Percentiles rank a stretch among this genome's conserved stretches.
Conservation (phyloP, 1,140 invertebrate species). For the Babylonia areolata region DNA sequence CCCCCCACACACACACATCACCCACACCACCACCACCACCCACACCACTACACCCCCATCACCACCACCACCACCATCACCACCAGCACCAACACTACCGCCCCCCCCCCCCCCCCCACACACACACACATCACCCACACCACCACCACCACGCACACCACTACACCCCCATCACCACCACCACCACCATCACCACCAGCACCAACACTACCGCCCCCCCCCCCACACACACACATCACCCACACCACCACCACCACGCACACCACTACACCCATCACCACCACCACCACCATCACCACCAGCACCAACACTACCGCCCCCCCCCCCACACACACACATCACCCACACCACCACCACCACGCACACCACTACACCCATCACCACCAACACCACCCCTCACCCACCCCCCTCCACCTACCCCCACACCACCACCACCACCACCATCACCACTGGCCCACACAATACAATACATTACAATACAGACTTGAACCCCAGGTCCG, state of each 20-base stretch:
- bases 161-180: not conserved
- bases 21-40: not conserved
- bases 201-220: not conserved
- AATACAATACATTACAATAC: too few species aligned
- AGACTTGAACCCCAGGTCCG: constrained; percentile 88
- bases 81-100: not conserved
- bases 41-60: not conserved
- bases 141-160: too few species aligned
- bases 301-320: not conserved
- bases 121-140: too few species aligned
- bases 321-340: not conserved
- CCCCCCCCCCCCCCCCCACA: too few species aligned
- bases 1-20: not conserved
- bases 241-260: not conserved
- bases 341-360: too few species aligned
- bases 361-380: too few species aligned
- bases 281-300: not conserved
- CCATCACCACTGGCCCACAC: not conserved
- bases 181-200: too few species aligned
- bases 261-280: not conserved
- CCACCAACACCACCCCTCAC: too few species aligned
- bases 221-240: not conserved
- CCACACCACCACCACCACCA: too few species aligned
- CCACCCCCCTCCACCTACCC: too few species aligned
- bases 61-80: too few species aligned